Evolutionary conservation across 2,888 invertebrate genomes (phyloP).

Genomic region (Phymatocera aterrima): DNA sequence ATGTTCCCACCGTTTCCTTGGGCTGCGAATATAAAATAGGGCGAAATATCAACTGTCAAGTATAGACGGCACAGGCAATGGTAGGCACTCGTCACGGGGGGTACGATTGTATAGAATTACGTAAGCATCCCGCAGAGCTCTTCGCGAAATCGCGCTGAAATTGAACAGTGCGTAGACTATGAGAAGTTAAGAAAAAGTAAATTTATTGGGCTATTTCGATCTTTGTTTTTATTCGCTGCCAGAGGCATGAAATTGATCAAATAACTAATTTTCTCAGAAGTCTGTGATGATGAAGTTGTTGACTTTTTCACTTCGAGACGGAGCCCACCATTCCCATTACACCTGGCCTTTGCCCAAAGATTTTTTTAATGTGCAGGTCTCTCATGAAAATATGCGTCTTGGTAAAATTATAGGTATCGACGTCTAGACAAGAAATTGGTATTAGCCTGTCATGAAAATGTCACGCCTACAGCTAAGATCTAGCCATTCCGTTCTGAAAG

Average conservation of each 20-base stretch:
- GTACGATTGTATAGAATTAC: conserved; percentile 8
- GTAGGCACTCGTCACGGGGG: neutral
- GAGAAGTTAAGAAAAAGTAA: neutral
- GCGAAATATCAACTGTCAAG: conserved; percentile 25
- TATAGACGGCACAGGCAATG: neutral
- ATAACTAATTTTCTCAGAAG: neutral
- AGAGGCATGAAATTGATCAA: neutral
- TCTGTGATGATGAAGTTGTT: neutral
- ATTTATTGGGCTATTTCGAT: neutral
- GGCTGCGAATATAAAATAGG: conserved; percentile 32
- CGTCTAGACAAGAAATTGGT: conserved; percentile 7
- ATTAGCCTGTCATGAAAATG: neutral
- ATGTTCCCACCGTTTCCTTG: conserved; percentile 26
- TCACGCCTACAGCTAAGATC: conserved; percentile 1
- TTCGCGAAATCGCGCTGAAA: neutral
- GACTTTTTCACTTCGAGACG: neutral
- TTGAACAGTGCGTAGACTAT: neutral
- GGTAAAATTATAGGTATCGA: neutral
- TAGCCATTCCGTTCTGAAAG: conserved; percentile 8
- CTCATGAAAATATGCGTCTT: neutral
- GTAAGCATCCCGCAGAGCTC: neutral
- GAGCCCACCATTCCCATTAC: neutral
- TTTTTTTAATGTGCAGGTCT: neutral
- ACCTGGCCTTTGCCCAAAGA: neutral
- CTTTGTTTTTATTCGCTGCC: neutral